These are phyloP conservation scores for Macquaria australasica DNA, from an alignment of 2,113 vertebrate species.

Conservation along the genomic window DNA sequence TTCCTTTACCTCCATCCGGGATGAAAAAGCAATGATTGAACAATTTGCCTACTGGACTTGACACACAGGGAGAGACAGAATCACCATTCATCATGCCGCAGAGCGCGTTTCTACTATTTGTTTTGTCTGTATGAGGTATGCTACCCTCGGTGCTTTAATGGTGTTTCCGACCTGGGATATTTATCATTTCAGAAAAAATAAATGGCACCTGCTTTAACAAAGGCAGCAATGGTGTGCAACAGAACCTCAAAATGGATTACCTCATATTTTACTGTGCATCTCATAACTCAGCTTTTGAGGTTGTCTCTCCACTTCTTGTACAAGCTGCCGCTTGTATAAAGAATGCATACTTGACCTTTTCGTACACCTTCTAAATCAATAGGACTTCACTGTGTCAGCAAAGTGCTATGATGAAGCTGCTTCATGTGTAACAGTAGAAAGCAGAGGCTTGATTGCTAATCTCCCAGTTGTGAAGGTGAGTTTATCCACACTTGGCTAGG, in stretches of 20 bases:
- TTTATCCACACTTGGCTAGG: conserved; percentile 17
- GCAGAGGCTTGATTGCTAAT: conserved; percentile 26
- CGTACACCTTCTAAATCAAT: conserved; percentile 18
- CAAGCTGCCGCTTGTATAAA: conserved; percentile 10
- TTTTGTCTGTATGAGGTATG: conserved; percentile 38
- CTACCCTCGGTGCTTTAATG: conserved; percentile 16
- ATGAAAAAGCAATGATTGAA: conserved; percentile 47
- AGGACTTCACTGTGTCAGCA: conserved; percentile 26
- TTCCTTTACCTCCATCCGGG: conserved; percentile 1
- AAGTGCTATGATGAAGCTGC: conserved; percentile 30
- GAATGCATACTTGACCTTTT: conserved; percentile 8
- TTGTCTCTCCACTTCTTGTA: conserved; percentile 9
- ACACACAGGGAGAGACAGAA: conserved; percentile 20
- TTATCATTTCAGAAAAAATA: conserved; percentile 40
- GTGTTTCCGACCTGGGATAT: conserved; percentile 33
- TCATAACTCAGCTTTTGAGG: conserved; percentile 39
- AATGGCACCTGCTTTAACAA: conserved; percentile 29
- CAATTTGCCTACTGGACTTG: conserved; percentile 20
- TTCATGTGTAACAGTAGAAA: conserved; percentile 21
- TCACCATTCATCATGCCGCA: conserved; percentile 25
- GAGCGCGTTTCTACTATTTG: conserved; percentile 35
- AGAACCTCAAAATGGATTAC: conserved; percentile 30
- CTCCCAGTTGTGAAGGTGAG: conserved; percentile 28
- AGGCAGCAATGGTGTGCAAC: conserved; percentile 15
- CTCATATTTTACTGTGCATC: conserved; percentile 43